Percentiles rank a stretch among this genome's conserved stretches.
Conservation (phyloP, 2,113 vertebrate genomes). For the Ameiurus melas region DNA sequence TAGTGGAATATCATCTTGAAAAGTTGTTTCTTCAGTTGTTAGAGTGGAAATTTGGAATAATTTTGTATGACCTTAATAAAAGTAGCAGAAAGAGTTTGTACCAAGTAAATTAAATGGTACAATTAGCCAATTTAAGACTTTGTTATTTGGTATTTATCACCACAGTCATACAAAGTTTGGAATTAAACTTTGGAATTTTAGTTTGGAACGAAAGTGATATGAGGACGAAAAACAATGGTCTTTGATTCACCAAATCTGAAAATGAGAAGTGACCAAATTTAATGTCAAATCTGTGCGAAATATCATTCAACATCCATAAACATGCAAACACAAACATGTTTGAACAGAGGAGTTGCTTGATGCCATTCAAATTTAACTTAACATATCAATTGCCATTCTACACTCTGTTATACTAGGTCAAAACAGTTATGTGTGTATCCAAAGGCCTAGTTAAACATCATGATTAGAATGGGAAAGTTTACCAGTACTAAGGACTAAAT, state of each 20-base stretch:
- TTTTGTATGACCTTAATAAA: not conserved
- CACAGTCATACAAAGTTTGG: too few relatives aligned
- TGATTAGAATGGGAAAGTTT: not conserved
- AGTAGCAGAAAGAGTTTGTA: not conserved
- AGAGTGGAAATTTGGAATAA: not conserved
- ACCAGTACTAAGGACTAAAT: not conserved
- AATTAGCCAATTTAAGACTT: not conserved
- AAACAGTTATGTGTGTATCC: not conserved
- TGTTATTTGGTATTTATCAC: too few relatives aligned
- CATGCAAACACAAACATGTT: conserved; percentile 67
- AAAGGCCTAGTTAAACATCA: not conserved
- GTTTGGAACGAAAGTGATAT: not conserved
- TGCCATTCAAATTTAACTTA: conserved; percentile 18
- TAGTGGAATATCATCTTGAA: too few relatives aligned
- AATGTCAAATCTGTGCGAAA: conserved; percentile 67
- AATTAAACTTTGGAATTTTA: too few relatives aligned
- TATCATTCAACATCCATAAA: conserved; percentile 65
- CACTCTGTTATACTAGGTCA: not conserved
- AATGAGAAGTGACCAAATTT: conserved; percentile 73
- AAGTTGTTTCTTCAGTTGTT: not conserved
- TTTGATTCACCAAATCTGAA: conserved; percentile 40
- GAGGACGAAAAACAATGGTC: not conserved
- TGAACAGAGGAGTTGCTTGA: conserved; percentile 59
- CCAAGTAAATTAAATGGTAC: not conserved
- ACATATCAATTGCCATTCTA: not conserved